A percentile compares a stretch with the other conserved stretches of the same genome.
These are phyloP conservation scores for Nyctibius grandis DNA, from an alignment of 2,797 vertebrate genomes.

Conservation along the genomic window DNA sequence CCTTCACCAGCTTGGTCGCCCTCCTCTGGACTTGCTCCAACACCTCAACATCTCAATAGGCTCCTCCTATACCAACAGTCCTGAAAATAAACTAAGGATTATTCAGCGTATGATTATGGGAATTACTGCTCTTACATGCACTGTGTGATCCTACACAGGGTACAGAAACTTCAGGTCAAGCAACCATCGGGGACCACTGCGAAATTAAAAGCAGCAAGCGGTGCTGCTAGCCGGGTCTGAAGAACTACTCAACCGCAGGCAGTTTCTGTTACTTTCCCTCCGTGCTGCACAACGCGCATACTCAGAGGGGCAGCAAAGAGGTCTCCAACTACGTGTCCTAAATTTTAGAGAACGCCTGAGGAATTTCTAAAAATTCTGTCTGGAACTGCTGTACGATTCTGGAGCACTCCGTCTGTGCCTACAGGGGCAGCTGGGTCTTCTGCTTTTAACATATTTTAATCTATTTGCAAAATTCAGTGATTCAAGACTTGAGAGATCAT, in stretches of 20 bases:
- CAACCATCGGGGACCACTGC: rapidly evolving
- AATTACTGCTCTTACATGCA: neutral
- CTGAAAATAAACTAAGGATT: neutral
- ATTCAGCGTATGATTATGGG: neutral
- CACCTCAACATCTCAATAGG: neutral
- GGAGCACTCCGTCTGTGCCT: neutral
- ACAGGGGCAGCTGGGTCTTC: neutral
- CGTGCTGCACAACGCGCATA: rapidly evolving
- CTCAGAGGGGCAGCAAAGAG: neutral
- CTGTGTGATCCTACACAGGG: neutral
- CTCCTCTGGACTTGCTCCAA: too few relatives aligned
- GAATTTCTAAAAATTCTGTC: neutral
- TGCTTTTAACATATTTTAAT: neutral
- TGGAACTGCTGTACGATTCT: neutral
- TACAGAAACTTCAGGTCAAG: neutral
- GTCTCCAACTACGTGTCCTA: neutral
- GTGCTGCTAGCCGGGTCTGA: neutral
- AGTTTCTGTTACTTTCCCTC: neutral
- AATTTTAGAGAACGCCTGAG: neutral
- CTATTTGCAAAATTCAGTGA: neutral
- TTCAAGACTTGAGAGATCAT: neutral
- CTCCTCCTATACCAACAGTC: neutral
- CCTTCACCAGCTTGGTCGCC: too few relatives aligned
- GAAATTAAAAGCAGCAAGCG: neutral
- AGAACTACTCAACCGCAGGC: neutral